Evolutionary conservation across 2,797 vertebrate species (phyloP), one percentile per base, ranked within the genome.

Genomic region (Enteromius mattozi): DNA sequence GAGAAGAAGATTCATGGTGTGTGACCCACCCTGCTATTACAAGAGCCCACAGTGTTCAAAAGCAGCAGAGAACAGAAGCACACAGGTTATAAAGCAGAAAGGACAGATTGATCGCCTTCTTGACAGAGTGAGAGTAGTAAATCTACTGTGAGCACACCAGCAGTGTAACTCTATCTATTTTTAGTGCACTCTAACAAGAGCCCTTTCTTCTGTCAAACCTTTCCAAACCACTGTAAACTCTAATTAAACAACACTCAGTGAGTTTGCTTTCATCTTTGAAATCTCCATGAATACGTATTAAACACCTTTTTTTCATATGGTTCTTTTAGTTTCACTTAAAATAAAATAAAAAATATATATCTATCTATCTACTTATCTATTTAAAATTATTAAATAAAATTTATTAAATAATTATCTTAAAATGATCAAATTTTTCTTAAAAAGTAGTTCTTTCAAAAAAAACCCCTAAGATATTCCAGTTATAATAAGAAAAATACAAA

Each of bases 191-290:
- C 71, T 65, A 66, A 91, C 86, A 86, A 82, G 17, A 83, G 9
- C 65, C 16, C 8, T 63, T 81, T 51, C 69, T 71, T 37, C 45
- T 85, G 69, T 83, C 76, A 82, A 42, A 82, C 82, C 82, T 83
- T 51, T 51, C 68, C 71, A 66, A 80, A 63, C 51, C 47, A 71
- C 37, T 35, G 54, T 24, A 45, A 72, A 6, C 37, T 82, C 87
- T 87, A 88, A 90, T 92, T 91, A 90, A 91, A 89, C 21, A 82
- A 72, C 3, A 7, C 3, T 86, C 88, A 80, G 78, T 89, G 86
- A 89, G 63, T 71, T 79, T 80, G 33, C 49, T 79, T 79, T 80
- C 35, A 54, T 30, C 42, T 65, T 40, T 65, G 70, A 71, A 86
- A 88, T 85, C 40, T 84, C 81, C 24, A 40, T 61, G 35, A 80